A percentile compares a stretch with the other conserved stretches of the same genome.
These are phyloP conservation scores for Chondrilla cf. caribensis DNA, from an alignment of 37 sponge, comb jelly and placozoan genomes.

Conservation along the genomic window DNA sequence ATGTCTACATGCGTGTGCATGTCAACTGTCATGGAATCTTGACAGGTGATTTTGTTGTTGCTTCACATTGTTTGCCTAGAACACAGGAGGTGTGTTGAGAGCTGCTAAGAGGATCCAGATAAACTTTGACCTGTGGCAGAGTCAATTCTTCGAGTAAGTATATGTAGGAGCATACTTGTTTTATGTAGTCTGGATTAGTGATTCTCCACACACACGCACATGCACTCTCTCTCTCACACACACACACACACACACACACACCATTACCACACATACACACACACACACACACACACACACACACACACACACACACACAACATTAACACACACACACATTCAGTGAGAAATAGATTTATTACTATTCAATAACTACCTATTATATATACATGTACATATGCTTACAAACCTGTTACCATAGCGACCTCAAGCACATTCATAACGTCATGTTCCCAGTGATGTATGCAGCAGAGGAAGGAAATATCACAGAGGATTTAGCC, in stretches of 20 bases:
- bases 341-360: not conserved
- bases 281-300: too few species aligned
- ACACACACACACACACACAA: too few species aligned
- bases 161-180: too few species aligned
- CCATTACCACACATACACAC: too few species aligned
- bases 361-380: not conserved
- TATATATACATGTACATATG: too few species aligned
- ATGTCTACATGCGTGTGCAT: too few species aligned
- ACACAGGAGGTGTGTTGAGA: constrained; percentile 58
- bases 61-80: not conserved
- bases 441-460: constrained; percentile 62
- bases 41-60: too few species aligned
- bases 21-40: too few species aligned
- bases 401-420: not conserved
- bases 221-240: too few species aligned
- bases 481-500: constrained; percentile 33
- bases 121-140: constrained; percentile 44
- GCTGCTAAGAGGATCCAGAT: constrained; percentile 79
- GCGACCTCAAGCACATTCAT: not conserved
- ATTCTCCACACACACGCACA: too few species aligned
- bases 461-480: constrained; percentile 53
- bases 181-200: not conserved
- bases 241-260: too few species aligned
- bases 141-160: not conserved
- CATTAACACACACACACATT: too few species aligned